A percentile compares a stretch with the other conserved stretches of the same genome.
Evolutionary conservation across 2,888 invertebrate species (phyloP).

Genomic region (Encarsia formosa): DNA sequence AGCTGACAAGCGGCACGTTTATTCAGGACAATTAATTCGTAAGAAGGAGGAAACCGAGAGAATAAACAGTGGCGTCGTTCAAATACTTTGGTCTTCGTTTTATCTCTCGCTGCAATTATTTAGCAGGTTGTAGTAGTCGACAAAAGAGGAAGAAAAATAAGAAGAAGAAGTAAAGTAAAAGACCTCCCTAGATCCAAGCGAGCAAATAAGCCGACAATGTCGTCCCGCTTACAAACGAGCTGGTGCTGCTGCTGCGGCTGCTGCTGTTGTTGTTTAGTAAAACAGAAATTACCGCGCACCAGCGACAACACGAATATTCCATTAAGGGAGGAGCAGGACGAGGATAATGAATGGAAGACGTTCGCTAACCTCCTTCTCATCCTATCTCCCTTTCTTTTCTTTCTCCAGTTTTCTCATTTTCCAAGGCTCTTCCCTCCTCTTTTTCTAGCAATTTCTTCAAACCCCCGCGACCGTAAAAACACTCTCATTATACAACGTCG

Average conservation of each 20-base stretch:
- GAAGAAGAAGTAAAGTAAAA: background rate
- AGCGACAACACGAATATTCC: conserved; percentile 49
- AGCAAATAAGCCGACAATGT: conserved; percentile 13
- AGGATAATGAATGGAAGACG: conserved; percentile 49
- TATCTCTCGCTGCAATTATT: conserved; percentile 13
- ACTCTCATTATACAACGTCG: conserved; percentile 46
- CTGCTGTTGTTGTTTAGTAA: conserved; percentile 36
- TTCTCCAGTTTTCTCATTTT: conserved; percentile 22
- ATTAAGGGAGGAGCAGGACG: conserved; percentile 47
- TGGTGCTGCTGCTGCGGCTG: conserved; percentile 16
- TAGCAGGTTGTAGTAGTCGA: background rate
- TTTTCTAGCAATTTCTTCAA: conserved; percentile 41
- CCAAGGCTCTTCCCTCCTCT: conserved; percentile 21
- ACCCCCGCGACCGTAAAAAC: conserved; percentile 44
- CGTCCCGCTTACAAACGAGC: conserved; percentile 37
- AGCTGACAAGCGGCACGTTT: too few species aligned
- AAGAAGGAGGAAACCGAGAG: background rate
- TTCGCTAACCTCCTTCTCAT: conserved; percentile 24
- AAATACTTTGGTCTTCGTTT: conserved; percentile 1
- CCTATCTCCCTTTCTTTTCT: conserved; percentile 14
- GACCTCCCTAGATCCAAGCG: conserved; percentile 9
- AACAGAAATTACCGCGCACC: conserved; percentile 43
- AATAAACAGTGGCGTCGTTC: background rate
- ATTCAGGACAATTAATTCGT: conserved; percentile 14
- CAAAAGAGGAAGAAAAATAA: background rate